A percentile compares a stretch with the other conserved stretches of the same genome.
phyloP scores from a whole-genome alignment of 2,888 invertebrate genomes.

The Aphodius sticticus region DNA sequence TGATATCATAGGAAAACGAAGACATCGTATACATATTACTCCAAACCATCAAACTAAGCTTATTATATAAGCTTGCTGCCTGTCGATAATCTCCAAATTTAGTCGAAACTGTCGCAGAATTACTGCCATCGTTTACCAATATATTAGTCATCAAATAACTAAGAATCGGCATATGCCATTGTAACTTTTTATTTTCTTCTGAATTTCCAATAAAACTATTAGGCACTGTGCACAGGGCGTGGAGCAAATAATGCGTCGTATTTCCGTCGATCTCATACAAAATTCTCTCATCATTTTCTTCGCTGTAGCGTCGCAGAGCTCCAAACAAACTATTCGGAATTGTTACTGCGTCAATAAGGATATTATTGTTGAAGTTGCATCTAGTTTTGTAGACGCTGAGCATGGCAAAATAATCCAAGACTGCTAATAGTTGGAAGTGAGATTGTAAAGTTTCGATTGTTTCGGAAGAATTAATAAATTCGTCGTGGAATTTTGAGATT shows the following conservation, averaged over 20 bases:
- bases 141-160: slow-evolving; percentile 42
- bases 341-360: slow-evolving; percentile 39
- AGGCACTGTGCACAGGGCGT: slow-evolving; percentile 46
- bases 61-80: slow-evolving; percentile 62
- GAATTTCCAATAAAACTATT: slow-evolving; percentile 39
- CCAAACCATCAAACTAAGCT: slow-evolving; percentile 67
- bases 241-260: slow-evolving; percentile 48
- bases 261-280: slow-evolving; percentile 50
- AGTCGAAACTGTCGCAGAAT: slow-evolving; percentile 56
- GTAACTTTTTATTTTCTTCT: slow-evolving; percentile 19
- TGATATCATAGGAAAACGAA: slow-evolving; percentile 58
- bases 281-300: slow-evolving; percentile 46
- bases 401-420: slow-evolving; percentile 50
- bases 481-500: slow-evolving; percentile 36
- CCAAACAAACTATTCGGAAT: slow-evolving; percentile 50
- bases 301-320: slow-evolving; percentile 45
- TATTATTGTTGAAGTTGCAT: slow-evolving; percentile 24
- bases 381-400: slow-evolving; percentile 39
- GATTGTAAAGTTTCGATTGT: slow-evolving; percentile 36
- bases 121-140: slow-evolving; percentile 46
- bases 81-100: slow-evolving; percentile 64
- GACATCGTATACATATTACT: slow-evolving; percentile 66
- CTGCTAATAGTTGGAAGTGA: slow-evolving; percentile 48
- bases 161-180: slow-evolving; percentile 39
- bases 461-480: slow-evolving; percentile 28